Percentiles rank a stretch among this genome's conserved stretches.
phyloP scores from a whole-genome alignment of 2,113 vertebrate genomes.

The Podilymbus podiceps region DNA sequence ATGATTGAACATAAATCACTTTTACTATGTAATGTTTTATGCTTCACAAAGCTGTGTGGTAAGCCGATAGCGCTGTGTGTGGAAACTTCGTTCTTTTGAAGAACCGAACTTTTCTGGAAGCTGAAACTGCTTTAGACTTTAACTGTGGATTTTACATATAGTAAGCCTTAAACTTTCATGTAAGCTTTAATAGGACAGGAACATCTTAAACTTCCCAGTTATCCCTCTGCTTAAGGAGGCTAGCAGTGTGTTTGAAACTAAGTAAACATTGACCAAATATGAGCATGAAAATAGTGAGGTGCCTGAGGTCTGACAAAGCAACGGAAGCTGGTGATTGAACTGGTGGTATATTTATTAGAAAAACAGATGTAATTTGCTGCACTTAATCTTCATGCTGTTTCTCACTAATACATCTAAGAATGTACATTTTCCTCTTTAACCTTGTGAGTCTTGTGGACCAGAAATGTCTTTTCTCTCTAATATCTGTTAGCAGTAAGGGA shows the following conservation, averaged over 20 bases:
- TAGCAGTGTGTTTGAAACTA: background rate
- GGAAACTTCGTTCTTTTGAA: constrained; percentile 11
- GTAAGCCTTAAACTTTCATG: background rate
- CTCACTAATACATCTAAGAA: background rate
- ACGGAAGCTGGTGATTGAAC: background rate
- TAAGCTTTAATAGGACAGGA: background rate
- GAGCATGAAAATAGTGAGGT: constrained; percentile 45
- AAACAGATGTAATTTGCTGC: background rate
- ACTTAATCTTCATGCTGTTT: background rate
- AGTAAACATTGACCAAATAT: constrained; percentile 60
- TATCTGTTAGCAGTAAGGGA: background rate
- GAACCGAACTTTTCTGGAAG: background rate
- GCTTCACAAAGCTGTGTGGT: constrained; percentile 5
- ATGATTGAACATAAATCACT: background rate
- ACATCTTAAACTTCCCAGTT: background rate
- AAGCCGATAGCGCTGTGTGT: background rate
- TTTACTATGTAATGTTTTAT: background rate
- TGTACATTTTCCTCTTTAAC: background rate
- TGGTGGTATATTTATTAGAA: background rate
- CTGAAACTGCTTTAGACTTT: background rate
- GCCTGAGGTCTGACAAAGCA: background rate
- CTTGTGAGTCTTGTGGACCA: background rate
- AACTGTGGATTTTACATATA: background rate
- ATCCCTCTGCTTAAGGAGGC: background rate
- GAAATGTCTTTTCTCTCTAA: background rate